Evolutionary conservation across 2,888 invertebrate genomes (phyloP), one percentile per base, ranked within the genome.

Genomic region (Chloroclystis v-ata): DNA sequence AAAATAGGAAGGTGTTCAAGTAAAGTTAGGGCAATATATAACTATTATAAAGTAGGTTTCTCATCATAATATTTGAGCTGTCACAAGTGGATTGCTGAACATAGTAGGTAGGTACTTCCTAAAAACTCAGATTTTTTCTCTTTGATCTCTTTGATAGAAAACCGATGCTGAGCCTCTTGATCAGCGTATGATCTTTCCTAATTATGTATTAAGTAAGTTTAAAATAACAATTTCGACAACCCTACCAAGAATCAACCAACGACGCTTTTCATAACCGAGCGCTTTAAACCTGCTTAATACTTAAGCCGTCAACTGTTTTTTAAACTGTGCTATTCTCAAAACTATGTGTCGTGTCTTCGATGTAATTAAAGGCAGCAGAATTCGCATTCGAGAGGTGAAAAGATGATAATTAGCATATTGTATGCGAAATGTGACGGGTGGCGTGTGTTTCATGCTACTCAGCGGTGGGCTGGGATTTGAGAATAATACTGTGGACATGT

Each of bases 341-440:
- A 85, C 78, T 78, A 78, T 75, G 76, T 80, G 79, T 86, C 86
- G 86, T 87, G 86, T 85, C 75, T 72, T 65, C 69, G 65, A 60
- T 79, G 82, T 86, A 86, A 87, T 87, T 87, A 87, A 85, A 86
- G 82, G 69, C 57, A 73, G 69, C 70, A 66, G 75, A 75, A 84
- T 85, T 85, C 85, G 85, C 86, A 86, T 78, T 83, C 74, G 80
- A 82, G 85, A 85, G 82, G 75, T 79, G 80, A 81, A 75, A 78
- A 73, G 66, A 72, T 78, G 77, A 81, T 86, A 86, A 87, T 87
- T 86, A 86, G 86, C 87, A 87, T 87, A 86, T 86, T 85, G 84
- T 81, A 81, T 80, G 82, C 82, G 81, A 85, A 83, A 82, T 82
- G 84, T 85, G 85, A 85, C 76, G 83, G 81, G 80, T 82, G 70